Percentiles rank a stretch among this genome's conserved stretches.
phyloP scores from a whole-genome alignment of 2,888 invertebrate species.

The Peribatodes rhomboidaria region DNA sequence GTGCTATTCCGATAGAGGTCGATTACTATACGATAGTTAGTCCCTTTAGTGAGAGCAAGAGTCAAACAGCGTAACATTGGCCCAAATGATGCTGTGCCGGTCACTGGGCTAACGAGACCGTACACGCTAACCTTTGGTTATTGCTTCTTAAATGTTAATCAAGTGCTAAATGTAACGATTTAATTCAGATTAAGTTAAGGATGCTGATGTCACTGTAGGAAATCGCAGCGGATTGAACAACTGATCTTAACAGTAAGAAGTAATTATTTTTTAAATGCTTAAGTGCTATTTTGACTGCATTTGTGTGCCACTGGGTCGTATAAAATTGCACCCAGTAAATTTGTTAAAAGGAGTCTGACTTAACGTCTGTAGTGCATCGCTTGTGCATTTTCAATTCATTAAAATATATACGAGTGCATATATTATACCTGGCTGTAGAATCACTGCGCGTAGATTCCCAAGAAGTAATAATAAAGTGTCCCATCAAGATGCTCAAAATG shows the following conservation, averaged over 20 bases:
- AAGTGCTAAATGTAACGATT: slow-evolving; percentile 6
- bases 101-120: slow-evolving; percentile 15
- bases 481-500: too few species aligned
- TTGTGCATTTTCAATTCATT: too few species aligned
- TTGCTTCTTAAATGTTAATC: slow-evolving; percentile 5
- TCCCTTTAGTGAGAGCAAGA: slow-evolving; percentile 26
- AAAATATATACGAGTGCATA: too few species aligned
- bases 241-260: neutral
- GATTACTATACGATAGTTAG: slow-evolving; percentile 21
- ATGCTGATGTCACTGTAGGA: neutral
- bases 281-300: too few species aligned
- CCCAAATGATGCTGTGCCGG: slow-evolving; percentile 25
- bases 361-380: too few species aligned
- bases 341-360: neutral
- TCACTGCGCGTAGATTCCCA: too few species aligned
- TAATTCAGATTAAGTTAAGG: neutral
- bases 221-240: neutral
- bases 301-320: too few species aligned
- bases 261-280: too few species aligned
- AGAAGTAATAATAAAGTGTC: too few species aligned
- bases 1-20: slow-evolving; percentile 16
- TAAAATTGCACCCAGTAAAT: neutral
- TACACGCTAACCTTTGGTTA: slow-evolving; percentile 30
- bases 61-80: slow-evolving; percentile 29
- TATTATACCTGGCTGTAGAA: too few species aligned